These are phyloP conservation scores for Calosoma granatense DNA, from an alignment of 1,140 invertebrate species.

Conservation along the genomic window DNA sequence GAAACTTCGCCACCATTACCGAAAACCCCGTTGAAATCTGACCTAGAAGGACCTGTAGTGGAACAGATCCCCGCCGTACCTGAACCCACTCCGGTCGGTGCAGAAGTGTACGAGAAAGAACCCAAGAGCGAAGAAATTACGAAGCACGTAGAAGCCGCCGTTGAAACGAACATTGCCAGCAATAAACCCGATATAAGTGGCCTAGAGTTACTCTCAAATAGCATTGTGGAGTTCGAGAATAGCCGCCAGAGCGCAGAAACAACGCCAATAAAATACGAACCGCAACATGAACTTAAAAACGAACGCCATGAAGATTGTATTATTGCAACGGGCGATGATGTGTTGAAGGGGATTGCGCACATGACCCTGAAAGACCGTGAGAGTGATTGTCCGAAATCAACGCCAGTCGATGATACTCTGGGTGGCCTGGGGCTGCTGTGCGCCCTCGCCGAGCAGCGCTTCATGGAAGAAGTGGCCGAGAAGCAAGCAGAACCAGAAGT, in stretches of 20 bases:
- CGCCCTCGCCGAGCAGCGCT: conserved; percentile 73
- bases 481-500: conserved; percentile 25
- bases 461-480: conserved; percentile 59
- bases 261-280: conserved; percentile 25
- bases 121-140: conserved; percentile 16
- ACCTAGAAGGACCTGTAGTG: background rate
- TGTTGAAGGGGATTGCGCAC: conserved; percentile 17
- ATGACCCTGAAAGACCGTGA: conserved; percentile 21
- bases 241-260: conserved; percentile 25
- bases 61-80: conserved; percentile 17
- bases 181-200: conserved; percentile 56
- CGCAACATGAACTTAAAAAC: conserved; percentile 9
- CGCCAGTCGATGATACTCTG: conserved; percentile 37
- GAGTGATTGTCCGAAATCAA: conserved; percentile 27
- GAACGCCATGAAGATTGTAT: background rate
- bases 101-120: conserved; percentile 29
- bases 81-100: conserved; percentile 25
- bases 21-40: background rate
- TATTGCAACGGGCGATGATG: conserved; percentile 7
- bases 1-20: background rate
- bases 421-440: conserved; percentile 71
- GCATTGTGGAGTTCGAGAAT: conserved; percentile 61
- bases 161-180: conserved; percentile 2
- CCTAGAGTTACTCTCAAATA: conserved; percentile 69
- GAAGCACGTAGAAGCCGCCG: conserved; percentile 15